These are phyloP conservation scores for Automeris io DNA, from an alignment of 2,888 invertebrate genomes.

Conservation along the genomic window DNA sequence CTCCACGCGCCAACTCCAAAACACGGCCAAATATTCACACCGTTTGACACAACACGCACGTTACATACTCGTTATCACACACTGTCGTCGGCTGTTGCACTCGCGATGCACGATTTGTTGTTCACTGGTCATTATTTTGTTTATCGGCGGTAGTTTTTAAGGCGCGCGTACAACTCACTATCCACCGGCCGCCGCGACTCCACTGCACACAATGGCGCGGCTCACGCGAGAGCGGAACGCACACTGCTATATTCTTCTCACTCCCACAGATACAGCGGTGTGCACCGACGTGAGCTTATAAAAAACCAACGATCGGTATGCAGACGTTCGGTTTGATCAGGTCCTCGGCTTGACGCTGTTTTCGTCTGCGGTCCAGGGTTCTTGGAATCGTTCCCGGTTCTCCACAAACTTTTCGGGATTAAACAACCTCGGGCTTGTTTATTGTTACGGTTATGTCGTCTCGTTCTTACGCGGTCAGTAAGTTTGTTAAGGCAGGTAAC, in stretches of 20 bases:
- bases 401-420: conserved; percentile 23
- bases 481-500: neutral
- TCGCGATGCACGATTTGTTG: conserved; percentile 65
- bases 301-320: conserved; percentile 77
- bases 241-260: conserved; percentile 37
- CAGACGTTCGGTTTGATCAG: conserved; percentile 76
- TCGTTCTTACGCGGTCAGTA: neutral
- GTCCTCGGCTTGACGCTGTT: conserved; percentile 75
- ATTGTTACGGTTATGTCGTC: neutral
- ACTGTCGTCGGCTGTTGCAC: conserved; percentile 70
- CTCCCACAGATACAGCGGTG: conserved; percentile 43
- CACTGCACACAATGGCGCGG: conserved; percentile 66
- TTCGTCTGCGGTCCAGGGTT: conserved; percentile 74
- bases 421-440: neutral
- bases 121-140: conserved; percentile 73
- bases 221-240: conserved; percentile 59
- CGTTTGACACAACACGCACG: conserved; percentile 68
- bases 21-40: conserved; percentile 60
- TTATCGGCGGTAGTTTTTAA: conserved; percentile 64
- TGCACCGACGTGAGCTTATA: conserved; percentile 65
- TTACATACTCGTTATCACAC: conserved; percentile 72
- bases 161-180: conserved; percentile 40
- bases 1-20: conserved; percentile 61
- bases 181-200: conserved; percentile 56
- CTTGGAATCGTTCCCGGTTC: conserved; percentile 39